Evolutionary conservation across 2,888 invertebrate species (phyloP).

Genomic region (Epicampocera succincta): DNA sequence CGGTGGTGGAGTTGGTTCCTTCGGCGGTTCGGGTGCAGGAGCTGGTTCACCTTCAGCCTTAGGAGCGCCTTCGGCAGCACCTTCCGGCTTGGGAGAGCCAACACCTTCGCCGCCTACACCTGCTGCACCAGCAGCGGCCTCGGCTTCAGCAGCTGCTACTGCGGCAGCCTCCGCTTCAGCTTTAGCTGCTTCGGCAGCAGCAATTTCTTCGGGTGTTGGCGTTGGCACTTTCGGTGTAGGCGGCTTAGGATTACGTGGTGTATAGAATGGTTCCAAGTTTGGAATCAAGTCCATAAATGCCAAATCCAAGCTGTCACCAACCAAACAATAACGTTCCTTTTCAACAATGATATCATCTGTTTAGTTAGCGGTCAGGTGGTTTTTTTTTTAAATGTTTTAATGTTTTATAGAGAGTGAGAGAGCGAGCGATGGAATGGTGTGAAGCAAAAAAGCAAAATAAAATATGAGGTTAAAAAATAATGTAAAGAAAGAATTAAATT

Average conservation of each 20-base stretch:
- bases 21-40: conserved; percentile 77
- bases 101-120: conserved; percentile 74
- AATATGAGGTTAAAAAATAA: conserved; percentile 39
- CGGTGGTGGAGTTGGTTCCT: conserved; percentile 81
- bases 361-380: conserved; percentile 54
- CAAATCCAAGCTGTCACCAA: conserved; percentile 96
- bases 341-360: conserved; percentile 92
- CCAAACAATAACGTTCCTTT: conserved; percentile 96
- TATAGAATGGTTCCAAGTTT: conserved; percentile 83
- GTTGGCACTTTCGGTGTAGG: conserved; percentile 81
- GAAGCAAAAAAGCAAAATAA: conserved; percentile 71
- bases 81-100: conserved; percentile 72
- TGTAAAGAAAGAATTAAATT: conserved; percentile 44
- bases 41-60: conserved; percentile 74
- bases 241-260: conserved; percentile 81
- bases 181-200: conserved; percentile 79
- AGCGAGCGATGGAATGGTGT: conserved; percentile 27
- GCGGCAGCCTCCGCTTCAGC: conserved; percentile 77
- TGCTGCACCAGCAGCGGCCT: conserved; percentile 71
- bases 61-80: conserved; percentile 75
- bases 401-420: conserved; percentile 64
- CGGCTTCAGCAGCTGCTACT: conserved; percentile 75
- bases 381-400: conserved; percentile 45
- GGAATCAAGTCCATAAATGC: conserved; percentile 93
- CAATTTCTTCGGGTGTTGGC: conserved; percentile 79